Conservation (phyloP, 2,113 vertebrate genomes). For the Megaceryle maxima region DNA sequence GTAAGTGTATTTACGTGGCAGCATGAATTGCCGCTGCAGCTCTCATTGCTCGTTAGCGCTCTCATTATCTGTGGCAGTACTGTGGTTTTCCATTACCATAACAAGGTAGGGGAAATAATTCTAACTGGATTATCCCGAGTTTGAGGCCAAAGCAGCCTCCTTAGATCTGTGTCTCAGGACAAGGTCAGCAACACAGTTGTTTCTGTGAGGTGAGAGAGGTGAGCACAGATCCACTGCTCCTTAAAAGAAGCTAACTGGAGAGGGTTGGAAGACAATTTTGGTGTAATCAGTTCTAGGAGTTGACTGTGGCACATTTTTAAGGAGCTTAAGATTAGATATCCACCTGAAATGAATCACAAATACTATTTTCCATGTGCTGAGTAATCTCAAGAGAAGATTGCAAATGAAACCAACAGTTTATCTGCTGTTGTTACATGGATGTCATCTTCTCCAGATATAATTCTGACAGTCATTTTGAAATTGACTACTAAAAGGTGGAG, state of each 20-base stretch:
- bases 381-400: neutral
- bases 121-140: neutral
- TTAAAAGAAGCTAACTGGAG: neutral
- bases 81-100: neutral
- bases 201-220: neutral
- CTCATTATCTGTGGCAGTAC: neutral
- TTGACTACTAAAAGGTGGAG: neutral
- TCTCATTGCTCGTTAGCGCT: conserved; percentile 38
- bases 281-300: neutral
- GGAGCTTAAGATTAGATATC: neutral
- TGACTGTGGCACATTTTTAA: neutral
- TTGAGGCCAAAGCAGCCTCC: neutral
- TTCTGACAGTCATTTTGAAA: neutral
- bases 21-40: conserved; percentile 65
- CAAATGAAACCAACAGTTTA: neutral
- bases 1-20: conserved; percentile 42
- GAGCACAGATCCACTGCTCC: neutral
- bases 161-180: neutral
- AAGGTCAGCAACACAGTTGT: neutral
- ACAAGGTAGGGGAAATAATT: neutral
- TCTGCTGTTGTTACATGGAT: neutral
- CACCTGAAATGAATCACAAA: neutral
- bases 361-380: neutral
- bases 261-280: neutral
- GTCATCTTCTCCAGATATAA: neutral